Conservation (phyloP, 2,888 invertebrate species). For the Drosophila macrospina region DNA sequence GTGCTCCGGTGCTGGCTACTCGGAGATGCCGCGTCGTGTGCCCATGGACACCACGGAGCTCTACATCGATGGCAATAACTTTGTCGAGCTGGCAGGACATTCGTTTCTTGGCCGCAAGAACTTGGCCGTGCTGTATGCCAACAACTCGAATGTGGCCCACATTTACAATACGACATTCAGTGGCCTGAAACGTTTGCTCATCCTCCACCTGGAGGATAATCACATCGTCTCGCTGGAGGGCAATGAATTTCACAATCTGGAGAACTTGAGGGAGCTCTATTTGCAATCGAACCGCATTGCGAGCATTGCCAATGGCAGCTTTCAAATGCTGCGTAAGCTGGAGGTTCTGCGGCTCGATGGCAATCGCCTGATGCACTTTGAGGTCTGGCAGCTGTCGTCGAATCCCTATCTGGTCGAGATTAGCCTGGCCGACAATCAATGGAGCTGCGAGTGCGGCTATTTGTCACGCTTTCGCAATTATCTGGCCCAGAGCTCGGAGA, state of each 20-base stretch:
- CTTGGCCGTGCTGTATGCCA: constrained; percentile 93
- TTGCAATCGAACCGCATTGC: constrained; percentile 94
- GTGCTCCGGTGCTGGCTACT: constrained; percentile 93
- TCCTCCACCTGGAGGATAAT: constrained; percentile 95
- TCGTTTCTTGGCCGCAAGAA: constrained; percentile 97
- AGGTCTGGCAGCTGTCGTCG: constrained; percentile 93
- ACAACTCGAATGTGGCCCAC: constrained; percentile 93
- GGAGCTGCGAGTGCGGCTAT: constrained; percentile 96
- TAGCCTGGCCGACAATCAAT: constrained; percentile 92
- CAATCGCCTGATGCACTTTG: constrained; percentile 92
- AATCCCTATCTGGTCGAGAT: constrained; percentile 96
- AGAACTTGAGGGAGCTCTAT: constrained; percentile 93
- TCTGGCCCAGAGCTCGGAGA: constrained; percentile 91
- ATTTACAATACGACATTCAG: constrained; percentile 96
- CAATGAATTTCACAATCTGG: constrained; percentile 92
- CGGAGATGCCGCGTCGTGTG: constrained; percentile 93
- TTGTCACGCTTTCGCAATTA: constrained; percentile 92
- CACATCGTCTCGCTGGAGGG: constrained; percentile 92
- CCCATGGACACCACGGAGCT: constrained; percentile 98
- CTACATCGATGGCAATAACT: constrained; percentile 96
- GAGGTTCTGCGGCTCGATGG: constrained; percentile 94
- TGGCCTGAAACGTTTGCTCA: constrained; percentile 91
- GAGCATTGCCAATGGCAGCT: constrained; percentile 94
- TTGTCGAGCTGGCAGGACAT: constrained; percentile 94
- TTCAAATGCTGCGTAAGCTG: constrained; percentile 91